Base-by-base conservation (phyloP, 92 coral and sea anemone genomes). In the Siderastrea radians region DNA sequence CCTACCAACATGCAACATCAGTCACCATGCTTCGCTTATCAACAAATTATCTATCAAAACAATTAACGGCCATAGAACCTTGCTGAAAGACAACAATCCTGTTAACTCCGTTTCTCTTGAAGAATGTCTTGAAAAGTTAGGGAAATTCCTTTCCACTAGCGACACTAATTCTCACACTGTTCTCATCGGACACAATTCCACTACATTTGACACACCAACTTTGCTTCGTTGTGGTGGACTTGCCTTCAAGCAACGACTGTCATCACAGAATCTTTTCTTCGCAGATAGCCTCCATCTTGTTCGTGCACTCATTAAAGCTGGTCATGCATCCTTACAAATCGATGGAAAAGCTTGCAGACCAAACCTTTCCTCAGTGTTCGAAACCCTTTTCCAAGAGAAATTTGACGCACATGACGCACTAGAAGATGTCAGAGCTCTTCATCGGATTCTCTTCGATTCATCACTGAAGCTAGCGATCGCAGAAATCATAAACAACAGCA, bases 341-440 rank as follows among this genome's bases (percentile, higher is more conserved):
- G 52, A 72, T 45, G 48, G 72, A 10, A 67, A 67, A 16, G 14
- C 65, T 73, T 81, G 61, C 45, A 78, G 52, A 68, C 68, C 47
- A 80, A 81, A 65, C 90, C 72, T 70, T 65, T 60, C 78, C 47
- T 77, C 47, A 49, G 74, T 52, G 72, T 73, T 49, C 60, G 60
- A 17, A 64, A 26, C 60, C 65, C 68, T 90, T 77, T 85, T 90
- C 65, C 61, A 80, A 2, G 62, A 80, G 63, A 15, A 70, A 5
- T 86, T 86, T 86, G 82, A 90, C 17, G 90, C 90, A 47, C 93
- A 91, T 70, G 88, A 86, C 79, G 82, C 91, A 79, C 68, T 91
- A 46, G 83, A 90, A 79, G 93, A 90, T 46, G 88, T 80, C 45
- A 76, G 72, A 50, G 91, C 94, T 73, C 86, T 90, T 50, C 66